These are phyloP conservation scores for Pachypanchax playfairii DNA, from an alignment of 2,113 vertebrate genomes.

Conservation along the genomic window DNA sequence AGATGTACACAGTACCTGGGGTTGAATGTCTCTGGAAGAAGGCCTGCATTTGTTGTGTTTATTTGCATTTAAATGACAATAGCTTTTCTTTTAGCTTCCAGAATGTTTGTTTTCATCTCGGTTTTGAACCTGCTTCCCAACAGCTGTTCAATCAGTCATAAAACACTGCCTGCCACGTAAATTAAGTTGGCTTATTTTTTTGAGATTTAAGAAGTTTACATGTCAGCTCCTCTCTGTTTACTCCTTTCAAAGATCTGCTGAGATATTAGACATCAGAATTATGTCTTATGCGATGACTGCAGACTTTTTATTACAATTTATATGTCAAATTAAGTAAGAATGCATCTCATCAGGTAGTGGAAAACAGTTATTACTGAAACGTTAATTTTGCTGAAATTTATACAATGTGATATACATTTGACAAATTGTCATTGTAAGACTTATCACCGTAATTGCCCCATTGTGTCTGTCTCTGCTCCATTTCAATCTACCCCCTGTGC, in stretches of 20 bases:
- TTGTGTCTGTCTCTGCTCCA: background rate
- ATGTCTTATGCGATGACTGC: background rate
- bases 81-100: background rate
- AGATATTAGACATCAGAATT: background rate
- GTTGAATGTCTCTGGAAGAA: background rate
- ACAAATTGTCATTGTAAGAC: background rate
- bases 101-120: background rate
- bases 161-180: background rate
- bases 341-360: background rate
- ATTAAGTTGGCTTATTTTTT: background rate
- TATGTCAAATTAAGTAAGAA: background rate
- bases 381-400: slow-evolving; percentile 1
- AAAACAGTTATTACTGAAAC: background rate
- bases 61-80: background rate
- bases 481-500: slow-evolving; percentile 27
- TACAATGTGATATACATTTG: slow-evolving; percentile 4
- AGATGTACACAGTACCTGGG: background rate
- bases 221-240: background rate
- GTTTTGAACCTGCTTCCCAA: background rate
- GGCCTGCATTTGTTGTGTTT: background rate
- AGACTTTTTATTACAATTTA: background rate
- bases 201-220: background rate
- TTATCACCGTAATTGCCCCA: background rate
- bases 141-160: background rate
- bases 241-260: background rate